Percentiles rank a stretch among this genome's conserved stretches.
These are phyloP conservation scores for human DNA, from an alignment of 2,113 vertebrate genomes.

Conservation along the genomic window DNA sequence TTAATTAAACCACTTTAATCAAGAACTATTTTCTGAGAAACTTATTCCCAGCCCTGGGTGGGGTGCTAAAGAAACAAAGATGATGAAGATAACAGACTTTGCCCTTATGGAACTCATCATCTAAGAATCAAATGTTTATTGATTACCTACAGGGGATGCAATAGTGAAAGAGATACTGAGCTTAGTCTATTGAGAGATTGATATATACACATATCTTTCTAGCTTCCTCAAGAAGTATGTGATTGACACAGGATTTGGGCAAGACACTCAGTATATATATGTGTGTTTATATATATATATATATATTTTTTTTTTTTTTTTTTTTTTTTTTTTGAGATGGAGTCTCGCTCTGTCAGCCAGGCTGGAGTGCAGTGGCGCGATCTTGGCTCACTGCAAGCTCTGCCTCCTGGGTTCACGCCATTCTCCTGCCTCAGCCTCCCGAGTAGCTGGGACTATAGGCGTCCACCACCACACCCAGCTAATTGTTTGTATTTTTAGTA, in stretches of 20 bases:
- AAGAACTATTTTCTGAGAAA: constrained; percentile 60
- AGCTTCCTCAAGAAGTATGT: not conserved
- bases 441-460: too few relatives aligned
- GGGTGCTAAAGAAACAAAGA: constrained; percentile 45
- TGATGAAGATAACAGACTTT: not conserved
- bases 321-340: too few relatives aligned
- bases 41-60: constrained; percentile 22
- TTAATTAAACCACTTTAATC: constrained; percentile 64
- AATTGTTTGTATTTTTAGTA: too few relatives aligned
- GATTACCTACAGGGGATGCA: not conserved
- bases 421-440: too few relatives aligned
- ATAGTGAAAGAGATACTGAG: not conserved
- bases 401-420: too few relatives aligned
- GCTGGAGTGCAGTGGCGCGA: too few relatives aligned
- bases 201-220: not conserved
- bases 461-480: too few relatives aligned
- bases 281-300: too few relatives aligned
- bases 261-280: not conserved
- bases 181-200: not conserved
- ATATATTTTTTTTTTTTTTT: too few relatives aligned
- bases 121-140: not conserved
- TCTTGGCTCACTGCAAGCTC: too few relatives aligned
- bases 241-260: not conserved
- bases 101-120: not conserved
- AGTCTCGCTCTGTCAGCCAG: too few relatives aligned